phyloP scores from a whole-genome alignment of 2,888 invertebrate genomes.

The Atethmia centrago region DNA sequence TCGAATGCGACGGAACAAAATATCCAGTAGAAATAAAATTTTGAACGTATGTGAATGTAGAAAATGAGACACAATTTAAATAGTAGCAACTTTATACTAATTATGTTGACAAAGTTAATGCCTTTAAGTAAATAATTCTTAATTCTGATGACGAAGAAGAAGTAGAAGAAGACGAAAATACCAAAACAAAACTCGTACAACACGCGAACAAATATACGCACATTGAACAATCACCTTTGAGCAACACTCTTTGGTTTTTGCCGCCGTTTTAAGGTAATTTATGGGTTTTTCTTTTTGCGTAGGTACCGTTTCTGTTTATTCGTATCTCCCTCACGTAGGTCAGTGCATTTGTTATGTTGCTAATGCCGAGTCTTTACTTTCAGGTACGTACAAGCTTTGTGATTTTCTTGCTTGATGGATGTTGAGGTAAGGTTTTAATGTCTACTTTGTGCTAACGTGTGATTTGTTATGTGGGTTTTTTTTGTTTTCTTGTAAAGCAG shows the following conservation, averaged over 20 bases:
- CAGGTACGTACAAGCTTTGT: conserved; percentile 67
- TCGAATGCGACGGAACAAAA: conserved; percentile 1
- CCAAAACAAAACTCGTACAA: conserved; percentile 13
- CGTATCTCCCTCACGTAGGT: conserved; percentile 77
- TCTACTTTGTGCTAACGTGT: neutral
- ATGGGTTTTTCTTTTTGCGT: conserved; percentile 83
- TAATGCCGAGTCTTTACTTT: conserved; percentile 59
- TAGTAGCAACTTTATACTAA: neutral
- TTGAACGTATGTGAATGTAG: neutral
- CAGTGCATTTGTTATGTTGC: conserved; percentile 76
- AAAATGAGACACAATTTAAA: conserved; percentile 8
- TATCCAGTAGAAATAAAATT: neutral
- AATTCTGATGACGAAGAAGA: neutral
- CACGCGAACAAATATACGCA: conserved; percentile 42
- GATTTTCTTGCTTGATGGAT: conserved; percentile 47
- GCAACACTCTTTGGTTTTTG: conserved; percentile 78
- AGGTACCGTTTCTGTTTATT: conserved; percentile 71
- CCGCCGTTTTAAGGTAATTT: conserved; percentile 84
- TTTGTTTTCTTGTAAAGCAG: neutral
- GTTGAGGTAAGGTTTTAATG: conserved; percentile 39
- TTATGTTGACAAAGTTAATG: neutral
- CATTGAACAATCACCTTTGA: conserved; percentile 71
- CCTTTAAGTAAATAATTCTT: neutral
- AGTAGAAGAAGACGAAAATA: neutral
- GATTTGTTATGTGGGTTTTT: neutral